Base-by-base conservation (phyloP, 2,888 invertebrate genomes). In the Drosophila testacea region DNA sequence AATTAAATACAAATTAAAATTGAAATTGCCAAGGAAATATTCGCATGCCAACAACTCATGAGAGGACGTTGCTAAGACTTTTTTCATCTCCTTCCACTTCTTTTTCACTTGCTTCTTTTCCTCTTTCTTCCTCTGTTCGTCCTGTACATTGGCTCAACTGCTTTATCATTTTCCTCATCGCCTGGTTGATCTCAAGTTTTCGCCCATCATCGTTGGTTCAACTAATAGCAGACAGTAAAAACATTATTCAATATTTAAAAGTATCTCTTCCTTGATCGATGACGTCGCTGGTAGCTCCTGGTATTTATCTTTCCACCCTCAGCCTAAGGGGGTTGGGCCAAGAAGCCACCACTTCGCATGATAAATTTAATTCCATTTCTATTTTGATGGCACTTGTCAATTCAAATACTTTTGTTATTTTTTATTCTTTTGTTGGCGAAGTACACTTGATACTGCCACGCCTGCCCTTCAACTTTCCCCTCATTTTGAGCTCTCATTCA, bases 341-440 rank as follows among this genome's bases (percentile, higher is more conserved):
- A 50, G 63, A 63, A 57, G 38, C 63, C 70, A 57, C 73, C 79
- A 78, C 81, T 88, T 86, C 63, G 81, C 83, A 83, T 87, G 86
- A 87, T 87, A 87, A 87, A 89, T 87, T 89, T 89, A 86, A 87
- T 87, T 89, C 86, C 86, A 83, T 81, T 89, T 87, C 88, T 89
- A 87, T 87, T 87, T 87, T 87, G 87, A 87, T 88, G 90, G 88
- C 86, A 87, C 87, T 87, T 87, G 87, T 87, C 87, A 87, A 87
- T 83, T 87, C 88, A 89, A 87, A 87, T 87, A 81, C 86, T 89
- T 86, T 85, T 81, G 86, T 79, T 79, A 81, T 74, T 83, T 73
- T 62, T 77, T 63, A 10, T 56, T 56, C 34, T 44, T 69, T 78
- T 88, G 79, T 71, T 76, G 61, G 28, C 59, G 55, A 73, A 84